Evolutionary conservation across 2,888 invertebrate species (phyloP), one percentile per base, ranked within the genome.

Genomic region (Morpho achilles): DNA sequence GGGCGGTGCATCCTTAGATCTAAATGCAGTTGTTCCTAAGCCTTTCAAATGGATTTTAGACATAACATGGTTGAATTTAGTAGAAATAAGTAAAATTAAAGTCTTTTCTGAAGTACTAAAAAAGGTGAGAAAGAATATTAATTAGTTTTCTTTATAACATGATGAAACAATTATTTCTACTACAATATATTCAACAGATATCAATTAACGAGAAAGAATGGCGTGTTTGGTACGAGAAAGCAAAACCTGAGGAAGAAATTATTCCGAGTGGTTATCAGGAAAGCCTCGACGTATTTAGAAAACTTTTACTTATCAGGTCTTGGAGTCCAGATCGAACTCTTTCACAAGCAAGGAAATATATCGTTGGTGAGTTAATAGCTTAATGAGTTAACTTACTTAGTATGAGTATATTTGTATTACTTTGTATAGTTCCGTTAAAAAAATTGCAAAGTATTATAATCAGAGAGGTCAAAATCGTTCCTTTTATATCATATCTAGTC

Each of bases 241-340:
- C 98, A 66, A 95, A 95, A 68, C 98, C 98, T 0, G 98, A 98
- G 82, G 96, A 96, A 74, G 97, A 97, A 75, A 94, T 94, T 41
- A 94, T 98, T 57, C 98, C 98, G 0, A 97, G 97, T 76, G 97
- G 96, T 0, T 98, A 97, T 77, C 95, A 96, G 59, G 94, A 94
- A 58, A 93, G 94, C 48, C 87, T 98, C 42, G 98, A 98, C 76
- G 95, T 97, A 0, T 98, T 98, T 75, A 92, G 97, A 22, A 97
- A 97, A 75, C 82, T 99, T 16, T 86, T 99, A 10, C 89, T 97
- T 0, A 95, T 99, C 55, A 92, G 98, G 70, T 97, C 96, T 0
- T 98, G 98, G 98, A 97, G 98, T 80, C 98, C 98, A 0, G 98
- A 99, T 78, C 92, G 98, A 67, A 98, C 98, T 0, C 91, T 98